phyloP scores from a whole-genome alignment of 1,140 invertebrate species.

The Achatina immaculata region DNA sequence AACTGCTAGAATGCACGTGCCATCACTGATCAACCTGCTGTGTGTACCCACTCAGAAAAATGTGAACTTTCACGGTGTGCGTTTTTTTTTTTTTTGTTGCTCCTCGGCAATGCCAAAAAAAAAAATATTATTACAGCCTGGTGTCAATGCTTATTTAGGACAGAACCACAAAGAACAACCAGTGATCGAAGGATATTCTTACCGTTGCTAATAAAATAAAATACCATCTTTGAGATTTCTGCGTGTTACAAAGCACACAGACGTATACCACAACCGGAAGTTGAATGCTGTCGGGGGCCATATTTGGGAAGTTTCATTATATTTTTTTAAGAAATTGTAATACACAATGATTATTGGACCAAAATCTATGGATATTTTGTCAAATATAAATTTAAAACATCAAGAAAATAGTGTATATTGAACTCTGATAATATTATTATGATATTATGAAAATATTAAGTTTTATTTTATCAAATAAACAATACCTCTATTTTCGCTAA shows the following conservation, averaged over 20 bases:
- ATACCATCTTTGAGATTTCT: conserved; percentile 19
- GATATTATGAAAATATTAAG: too few relatives aligned
- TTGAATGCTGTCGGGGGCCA: conserved; percentile 13
- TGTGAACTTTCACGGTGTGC: neutral
- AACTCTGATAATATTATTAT: too few relatives aligned
- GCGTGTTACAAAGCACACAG: neutral
- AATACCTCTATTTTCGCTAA: too few relatives aligned
- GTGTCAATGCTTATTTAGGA: neutral
- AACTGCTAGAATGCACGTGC: too few relatives aligned
- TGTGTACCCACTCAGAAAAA: neutral
- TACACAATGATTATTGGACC: too few relatives aligned
- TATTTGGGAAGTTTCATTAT: too few relatives aligned
- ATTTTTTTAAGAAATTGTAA: too few relatives aligned
- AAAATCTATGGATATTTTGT: too few relatives aligned
- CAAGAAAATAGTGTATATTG: too few relatives aligned
- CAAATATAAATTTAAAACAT: too few relatives aligned
- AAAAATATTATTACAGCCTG: neutral
- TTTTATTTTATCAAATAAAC: too few relatives aligned
- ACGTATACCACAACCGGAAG: neutral
- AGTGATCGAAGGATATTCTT: neutral
- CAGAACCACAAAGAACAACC: neutral
- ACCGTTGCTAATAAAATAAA: conserved; percentile 21
- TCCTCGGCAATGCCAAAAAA: neutral
- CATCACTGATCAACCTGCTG: neutral
- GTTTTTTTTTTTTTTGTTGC: neutral